Conservation (phyloP, 2,113 vertebrate genomes). For the Narcine bancroftii region DNA sequence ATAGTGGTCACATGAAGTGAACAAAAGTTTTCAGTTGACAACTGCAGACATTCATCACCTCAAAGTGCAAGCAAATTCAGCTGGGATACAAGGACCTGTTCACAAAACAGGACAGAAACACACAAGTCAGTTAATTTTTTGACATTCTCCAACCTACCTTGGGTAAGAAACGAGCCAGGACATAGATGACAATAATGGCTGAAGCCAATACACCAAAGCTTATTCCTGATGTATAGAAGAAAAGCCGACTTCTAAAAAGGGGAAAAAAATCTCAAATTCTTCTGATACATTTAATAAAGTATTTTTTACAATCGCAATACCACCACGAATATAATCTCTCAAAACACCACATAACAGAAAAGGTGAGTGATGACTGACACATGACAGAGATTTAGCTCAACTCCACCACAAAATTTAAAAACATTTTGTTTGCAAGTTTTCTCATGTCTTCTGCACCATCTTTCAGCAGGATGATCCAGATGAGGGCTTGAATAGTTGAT, state of each 20-base stretch:
- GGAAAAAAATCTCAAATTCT: neutral
- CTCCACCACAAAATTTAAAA: neutral
- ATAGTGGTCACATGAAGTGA: neutral
- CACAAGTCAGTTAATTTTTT: neutral
- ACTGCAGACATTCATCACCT: neutral
- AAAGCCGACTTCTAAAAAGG: constrained; percentile 75
- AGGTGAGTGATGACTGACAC: neutral
- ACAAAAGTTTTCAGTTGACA: neutral
- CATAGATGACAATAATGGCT: constrained; percentile 76
- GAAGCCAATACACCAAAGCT: constrained; percentile 84
- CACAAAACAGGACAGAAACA: neutral
- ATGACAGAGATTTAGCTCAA: neutral
- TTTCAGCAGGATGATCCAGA: neutral
- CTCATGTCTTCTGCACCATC: neutral
- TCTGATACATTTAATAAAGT: neutral
- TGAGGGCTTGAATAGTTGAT: neutral
- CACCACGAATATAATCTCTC: neutral
- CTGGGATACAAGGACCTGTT: neutral
- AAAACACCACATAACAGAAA: neutral
- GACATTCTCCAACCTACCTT: constrained; percentile 59
- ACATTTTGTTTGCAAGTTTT: neutral
- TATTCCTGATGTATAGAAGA: constrained; percentile 87
- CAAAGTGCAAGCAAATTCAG: neutral
- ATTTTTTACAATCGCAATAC: neutral
- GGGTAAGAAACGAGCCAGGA: constrained; percentile 75